Evolutionary conservation across 2,113 vertebrate species (phyloP), one percentile per base, ranked within the genome.

Genomic region (Chrysochloris asiatica): DNA sequence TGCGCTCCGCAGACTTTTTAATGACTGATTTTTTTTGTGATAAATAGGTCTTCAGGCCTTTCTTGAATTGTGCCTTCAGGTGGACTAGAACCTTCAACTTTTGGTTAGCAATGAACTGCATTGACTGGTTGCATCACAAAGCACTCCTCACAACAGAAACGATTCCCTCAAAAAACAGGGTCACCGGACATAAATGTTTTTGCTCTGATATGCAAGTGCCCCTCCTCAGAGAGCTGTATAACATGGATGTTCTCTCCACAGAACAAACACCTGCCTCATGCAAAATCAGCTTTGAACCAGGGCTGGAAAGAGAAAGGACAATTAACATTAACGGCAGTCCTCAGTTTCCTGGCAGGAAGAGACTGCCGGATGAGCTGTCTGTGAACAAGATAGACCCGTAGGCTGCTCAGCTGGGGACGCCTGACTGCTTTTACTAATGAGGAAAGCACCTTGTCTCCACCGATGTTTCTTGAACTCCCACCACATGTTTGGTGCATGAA

Each of bases 361-460:
- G n/a, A n/a, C n/a, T n/a, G n/a, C n/a, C n/a, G n/a, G n/a, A n/a
- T n/a, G n/a, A n/a, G n/a, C n/a, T n/a, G n/a, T n/a, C n/a, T n/a
- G n/a, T n/a, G n/a, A n/a, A n/a, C n/a, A n/a, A n/a, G n/a, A n/a
- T n/a, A n/a, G n/a, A n/a, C n/a, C n/a, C n/a, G n/a, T n/a, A n/a
- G 91, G 84, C 79, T 92, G 95, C 94, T 95, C 96, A 92, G 93
- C 93, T 96, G 96, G 93, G 93, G 41, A 79, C 90, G 84, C 4
- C 1, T 97, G 96, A 97, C 97, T 97, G 95, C 89, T 97, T 97
- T 97, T 96, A 97, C 97, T 97, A 98, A 98, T 96, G 96, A 97
- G 95, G 95, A 93, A 94, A 86, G 6, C 82, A 96, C 96, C 86
- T 92, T 94, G 95, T 78, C 90, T 97, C 89, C 90, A 94, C 86